Base-by-base conservation (phyloP, 1,140 invertebrate genomes). In the Drosophila grimshawi region DNA sequence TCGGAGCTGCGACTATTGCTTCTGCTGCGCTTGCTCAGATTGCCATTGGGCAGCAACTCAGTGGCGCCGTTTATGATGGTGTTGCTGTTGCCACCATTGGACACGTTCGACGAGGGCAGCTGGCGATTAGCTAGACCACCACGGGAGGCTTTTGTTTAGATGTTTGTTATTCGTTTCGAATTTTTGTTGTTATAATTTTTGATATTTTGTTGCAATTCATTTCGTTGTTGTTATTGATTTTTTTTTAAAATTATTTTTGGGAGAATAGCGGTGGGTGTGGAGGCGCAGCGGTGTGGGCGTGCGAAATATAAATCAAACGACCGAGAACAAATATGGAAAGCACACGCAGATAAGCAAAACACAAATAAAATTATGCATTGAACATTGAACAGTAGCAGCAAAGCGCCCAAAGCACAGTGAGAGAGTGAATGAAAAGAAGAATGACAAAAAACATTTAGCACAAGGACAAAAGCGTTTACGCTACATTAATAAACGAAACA, bases 41-140 rank as follows among this genome's bases (percentile, higher is more conserved):
- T 77, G n/a, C 75, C 75, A 30, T 73, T 80, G 2, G 61, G 6
- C 8, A 74, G 64, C 6, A 70, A 49, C 30, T 80, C 74, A 27
- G 10, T 75, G 69, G 65, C 63, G 5, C 79, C 69, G 30, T 52
- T 78, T 45, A 55, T 48, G 45, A 11, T 49, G 52, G 46, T 37
- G 66, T 35, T 68, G n/a, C 78, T 57, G 46, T 63, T 78, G 51
- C 41, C 46, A 35, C 55, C 63, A 66, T 73, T 70, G 67, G 68
- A 55, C 19, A 69, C 69, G 76, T 93, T 93, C 5, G 75, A 78
- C 51, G 92, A 92, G 46, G 94, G 93, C 71, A 94, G 76, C 80
- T 94, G 93, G 61, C 94, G 91, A 86, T 94, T 94, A 39, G 95
- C 94, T 65, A 95, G 85, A 76, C 94, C 94, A 64, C 95, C 96